A percentile compares a stretch with the other conserved stretches of the same genome.
These are phyloP conservation scores for Tinea trinotella DNA, from an alignment of 2,888 invertebrate genomes.

Conservation along the genomic window DNA sequence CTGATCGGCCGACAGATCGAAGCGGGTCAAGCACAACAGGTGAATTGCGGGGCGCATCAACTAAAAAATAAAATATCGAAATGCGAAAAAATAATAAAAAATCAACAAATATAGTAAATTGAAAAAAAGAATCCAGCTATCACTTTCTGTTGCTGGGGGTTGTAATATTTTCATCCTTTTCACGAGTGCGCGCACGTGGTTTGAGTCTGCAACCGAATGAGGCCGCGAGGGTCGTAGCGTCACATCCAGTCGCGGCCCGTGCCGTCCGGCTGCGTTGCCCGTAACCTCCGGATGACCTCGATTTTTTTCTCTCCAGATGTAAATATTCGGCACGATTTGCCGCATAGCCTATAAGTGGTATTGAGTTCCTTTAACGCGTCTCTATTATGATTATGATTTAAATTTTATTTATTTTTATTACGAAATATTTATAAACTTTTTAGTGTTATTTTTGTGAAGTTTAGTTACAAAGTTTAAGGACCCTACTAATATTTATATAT, in stretches of 20 bases:
- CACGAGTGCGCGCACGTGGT: conserved; percentile 63
- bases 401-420: background rate
- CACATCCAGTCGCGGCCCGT: conserved; percentile 68
- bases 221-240: conserved; percentile 34
- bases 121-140: conserved; percentile 56
- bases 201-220: conserved; percentile 31
- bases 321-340: conserved; percentile 69
- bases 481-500: background rate
- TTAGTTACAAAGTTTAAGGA: background rate
- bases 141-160: conserved; percentile 30
- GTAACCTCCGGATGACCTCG: conserved; percentile 71
- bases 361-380: conserved; percentile 63
- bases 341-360: conserved; percentile 70
- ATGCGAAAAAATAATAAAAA: conserved; percentile 71
- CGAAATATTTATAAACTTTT: background rate
- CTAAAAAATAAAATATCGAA: conserved; percentile 74
- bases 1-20: conserved; percentile 63
- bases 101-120: conserved; percentile 69
- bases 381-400: background rate
- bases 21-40: conserved; percentile 72
- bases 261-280: conserved; percentile 69
- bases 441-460: background rate
- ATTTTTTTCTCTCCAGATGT: conserved; percentile 70
- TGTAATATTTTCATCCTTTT: conserved; percentile 35
- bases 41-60: conserved; percentile 68